Evolutionary conservation across 2,113 vertebrate species (phyloP), one percentile per base, ranked within the genome.

Genomic region (Apodemus speciosus): DNA sequence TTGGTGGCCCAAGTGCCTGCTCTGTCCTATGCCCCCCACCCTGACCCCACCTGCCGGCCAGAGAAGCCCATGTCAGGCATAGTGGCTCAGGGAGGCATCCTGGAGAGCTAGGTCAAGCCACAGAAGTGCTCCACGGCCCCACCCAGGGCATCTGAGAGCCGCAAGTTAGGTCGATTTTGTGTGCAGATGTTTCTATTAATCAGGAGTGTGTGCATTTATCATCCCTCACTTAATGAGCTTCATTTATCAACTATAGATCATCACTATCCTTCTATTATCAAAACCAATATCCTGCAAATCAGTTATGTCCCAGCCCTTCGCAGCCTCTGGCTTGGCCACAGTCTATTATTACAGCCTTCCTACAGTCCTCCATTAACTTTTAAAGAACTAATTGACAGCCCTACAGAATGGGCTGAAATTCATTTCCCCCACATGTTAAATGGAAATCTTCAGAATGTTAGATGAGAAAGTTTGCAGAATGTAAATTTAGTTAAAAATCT

Each of bases 211-310:
- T 81, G 66, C 91, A 90, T 93, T 89, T 88, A 69, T 96, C 80
- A 95, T 62, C 40, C 35, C 58, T 68, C 73, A 53, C 68, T 91
- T 94, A 95, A 94, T 89, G 91, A 95, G 79, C 84, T 89, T 94
- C 92, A 97, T 96, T 95, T 89, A 97, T 94, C 97, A 97, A 87
- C 84, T 85, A 72, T 3, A 91, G 96, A 87, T 88, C 95, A 93
- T 77, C 91, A 83, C 93, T 96, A 93, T 95, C 94, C 91, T 97
- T 95, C 88, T 88, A 97, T 80, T 96, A 96, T 89, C 88, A 96
- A 96, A 84, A 96, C 94, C 95, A 92, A 83, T 92, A 95, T 95
- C 96, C 51, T 97, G 95, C 71, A 97, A 95, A 96, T 94, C 92
- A 96, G 85, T 96, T 90, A 92, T 66, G 94, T 80, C 93, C 73